Evolutionary conservation across 2,113 vertebrate species (phyloP).

Genomic region (Passer domesticus): DNA sequence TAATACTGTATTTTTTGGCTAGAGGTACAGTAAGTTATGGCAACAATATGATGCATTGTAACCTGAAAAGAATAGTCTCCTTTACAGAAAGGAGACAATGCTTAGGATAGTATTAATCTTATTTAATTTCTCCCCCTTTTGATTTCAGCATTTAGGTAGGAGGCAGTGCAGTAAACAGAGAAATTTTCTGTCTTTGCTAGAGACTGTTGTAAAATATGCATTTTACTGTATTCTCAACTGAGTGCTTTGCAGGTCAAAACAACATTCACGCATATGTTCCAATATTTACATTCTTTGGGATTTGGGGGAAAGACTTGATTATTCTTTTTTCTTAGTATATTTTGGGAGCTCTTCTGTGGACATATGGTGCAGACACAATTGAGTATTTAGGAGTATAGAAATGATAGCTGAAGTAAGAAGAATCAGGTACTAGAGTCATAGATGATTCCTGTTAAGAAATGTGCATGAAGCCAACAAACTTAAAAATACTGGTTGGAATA

Average conservation of each 20-base stretch:
- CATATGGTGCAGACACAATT: neutral
- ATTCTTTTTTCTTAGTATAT: neutral
- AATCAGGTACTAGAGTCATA: neutral
- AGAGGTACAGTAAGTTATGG: neutral
- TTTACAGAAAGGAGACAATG: neutral
- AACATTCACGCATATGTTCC: neutral
- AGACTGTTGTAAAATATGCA: neutral
- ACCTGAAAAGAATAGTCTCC: neutral
- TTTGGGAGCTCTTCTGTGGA: neutral
- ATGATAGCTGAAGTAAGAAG: neutral
- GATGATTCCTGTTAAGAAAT: neutral
- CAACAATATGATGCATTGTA: neutral
- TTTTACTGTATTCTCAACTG: neutral
- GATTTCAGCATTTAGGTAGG: neutral
- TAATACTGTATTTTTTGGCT: neutral
- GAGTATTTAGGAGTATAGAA: neutral
- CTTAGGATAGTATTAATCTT: neutral
- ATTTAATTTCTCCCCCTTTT: neutral
- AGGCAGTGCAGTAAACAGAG: neutral
- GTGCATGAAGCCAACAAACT: neutral
- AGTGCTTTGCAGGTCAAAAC: neutral
- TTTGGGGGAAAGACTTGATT: neutral
- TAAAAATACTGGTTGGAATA: neutral
- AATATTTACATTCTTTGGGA: neutral
- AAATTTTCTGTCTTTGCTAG: neutral